These are phyloP conservation scores for Lobophora halterata DNA, from an alignment of 2,888 invertebrate genomes.

Conservation along the genomic window DNA sequence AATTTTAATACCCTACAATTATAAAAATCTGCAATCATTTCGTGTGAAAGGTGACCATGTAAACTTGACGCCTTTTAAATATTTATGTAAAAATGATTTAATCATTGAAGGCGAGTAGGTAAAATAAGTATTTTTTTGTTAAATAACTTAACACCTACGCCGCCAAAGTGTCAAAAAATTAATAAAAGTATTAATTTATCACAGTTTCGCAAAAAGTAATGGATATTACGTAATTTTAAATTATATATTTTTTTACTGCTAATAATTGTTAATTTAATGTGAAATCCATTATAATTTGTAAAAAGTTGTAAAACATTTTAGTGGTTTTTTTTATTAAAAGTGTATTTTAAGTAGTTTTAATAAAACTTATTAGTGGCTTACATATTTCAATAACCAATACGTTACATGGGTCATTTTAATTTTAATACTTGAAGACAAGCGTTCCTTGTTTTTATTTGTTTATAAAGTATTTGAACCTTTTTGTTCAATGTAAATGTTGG, in stretches of 20 bases:
- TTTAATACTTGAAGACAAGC: no score
- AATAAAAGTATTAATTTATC: constrained; percentile 33
- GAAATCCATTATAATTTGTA: constrained; percentile 19
- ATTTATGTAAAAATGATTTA: constrained; percentile 12
- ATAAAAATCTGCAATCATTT: constrained; percentile 30
- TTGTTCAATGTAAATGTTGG: no score
- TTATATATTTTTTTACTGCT: constrained; percentile 35
- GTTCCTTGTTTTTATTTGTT: no score
- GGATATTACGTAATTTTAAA: constrained; percentile 1
- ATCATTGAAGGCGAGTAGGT: constrained; percentile 15
- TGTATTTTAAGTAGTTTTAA: constrained; percentile 18
- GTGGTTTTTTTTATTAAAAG: constrained; percentile 27
- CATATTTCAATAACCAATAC: constrained; percentile 10
- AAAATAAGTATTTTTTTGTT: constrained; percentile 16
- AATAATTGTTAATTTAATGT: constrained; percentile 31
- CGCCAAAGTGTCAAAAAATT: constrained; percentile 30
- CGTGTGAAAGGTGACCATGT: constrained; percentile 33
- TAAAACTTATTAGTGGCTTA: constrained; percentile 15
- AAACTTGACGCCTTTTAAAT: constrained; percentile 14
- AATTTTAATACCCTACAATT: constrained; percentile 28
- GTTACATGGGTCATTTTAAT: no score
- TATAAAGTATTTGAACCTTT: no score
- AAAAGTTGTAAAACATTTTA: constrained; percentile 13
- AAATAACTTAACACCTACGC: constrained; percentile 35
- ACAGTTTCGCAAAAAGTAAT: constrained; percentile 35